Conservation (phyloP, 2,797 vertebrate species). For the Peromyscus nudipes region DNA sequence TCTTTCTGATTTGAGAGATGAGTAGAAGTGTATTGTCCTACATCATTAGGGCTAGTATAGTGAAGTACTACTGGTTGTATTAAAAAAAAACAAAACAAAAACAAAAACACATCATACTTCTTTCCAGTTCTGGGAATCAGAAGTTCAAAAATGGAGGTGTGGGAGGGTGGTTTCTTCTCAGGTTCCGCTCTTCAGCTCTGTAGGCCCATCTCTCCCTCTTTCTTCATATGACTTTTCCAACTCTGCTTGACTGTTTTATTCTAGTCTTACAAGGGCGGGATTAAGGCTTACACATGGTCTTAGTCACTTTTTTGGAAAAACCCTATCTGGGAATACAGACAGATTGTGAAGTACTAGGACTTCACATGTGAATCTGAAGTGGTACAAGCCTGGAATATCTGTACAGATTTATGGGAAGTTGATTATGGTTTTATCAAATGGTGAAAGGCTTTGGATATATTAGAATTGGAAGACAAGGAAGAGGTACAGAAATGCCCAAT, state of each 20-base stretch:
- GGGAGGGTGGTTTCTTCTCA: background rate
- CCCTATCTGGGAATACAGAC: background rate
- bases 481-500: background rate
- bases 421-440: conserved; percentile 5
- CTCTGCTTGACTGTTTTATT: background rate
- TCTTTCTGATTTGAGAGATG: background rate
- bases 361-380: background rate
- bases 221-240: background rate
- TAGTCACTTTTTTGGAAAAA: background rate
- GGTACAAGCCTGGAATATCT: background rate
- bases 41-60: background rate
- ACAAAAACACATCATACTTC: background rate
- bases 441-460: background rate
- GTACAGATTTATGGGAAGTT: background rate
- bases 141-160: background rate
- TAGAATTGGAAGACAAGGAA: background rate
- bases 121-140: background rate
- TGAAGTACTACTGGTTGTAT: background rate
- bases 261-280: background rate
- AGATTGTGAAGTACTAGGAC: background rate
- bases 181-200: background rate
- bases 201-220: background rate
- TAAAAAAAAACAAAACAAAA: background rate
- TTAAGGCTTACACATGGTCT: background rate
- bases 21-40: background rate